Base-by-base conservation (phyloP, 1,140 invertebrate genomes). In the Pissodes strobi region DNA sequence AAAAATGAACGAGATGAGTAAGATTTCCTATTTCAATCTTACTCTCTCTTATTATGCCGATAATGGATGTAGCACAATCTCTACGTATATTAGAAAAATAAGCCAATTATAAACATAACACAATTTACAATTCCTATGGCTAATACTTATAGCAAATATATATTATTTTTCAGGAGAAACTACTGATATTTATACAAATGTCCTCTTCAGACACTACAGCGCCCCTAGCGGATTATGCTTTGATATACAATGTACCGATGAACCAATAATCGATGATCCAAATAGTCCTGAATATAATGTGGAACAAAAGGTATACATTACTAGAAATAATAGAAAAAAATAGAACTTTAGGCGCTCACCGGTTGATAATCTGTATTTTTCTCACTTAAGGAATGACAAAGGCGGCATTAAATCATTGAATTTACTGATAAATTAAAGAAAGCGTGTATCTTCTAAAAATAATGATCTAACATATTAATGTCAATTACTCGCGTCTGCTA, bases 151-250 rank as follows among this genome's bases (percentile, higher is more conserved):
- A 41, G 19, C 27, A 1, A n/a, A n/a, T n/a, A 22, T 19, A 12
- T 30, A 55, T 37, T 37, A 10, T 43, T 51, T 78, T 78, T 4
- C 67, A 86, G 85, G 85, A 12, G 73, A 79, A n/a, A 69, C 78
- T 0, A 81, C 84, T 0, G 79, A 89, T 67, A 75, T 92, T 6
- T 92, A 92, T 52, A 91, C 90, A 0, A 83, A 87, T 0, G 81
- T 87, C 0, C 72, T 92, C 2, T 91, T 84, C 74, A 92, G 93
- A 66, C 86, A 82, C 3, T 97, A 97, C 75, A 83, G 82, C 0
- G 87, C 93, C 12, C 94, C 93, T 0, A 81, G 85, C 2, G 93
- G 92, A 0, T 96, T 94, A 78, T 96, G 94, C 74, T 97, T 94
- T 75, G 84, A 23, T 90, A 89, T 75, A 76, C 72, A 34, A 5